phyloP scores from a whole-genome alignment of 2,888 invertebrate genomes.

The Lordiphosa fenestrarum region DNA sequence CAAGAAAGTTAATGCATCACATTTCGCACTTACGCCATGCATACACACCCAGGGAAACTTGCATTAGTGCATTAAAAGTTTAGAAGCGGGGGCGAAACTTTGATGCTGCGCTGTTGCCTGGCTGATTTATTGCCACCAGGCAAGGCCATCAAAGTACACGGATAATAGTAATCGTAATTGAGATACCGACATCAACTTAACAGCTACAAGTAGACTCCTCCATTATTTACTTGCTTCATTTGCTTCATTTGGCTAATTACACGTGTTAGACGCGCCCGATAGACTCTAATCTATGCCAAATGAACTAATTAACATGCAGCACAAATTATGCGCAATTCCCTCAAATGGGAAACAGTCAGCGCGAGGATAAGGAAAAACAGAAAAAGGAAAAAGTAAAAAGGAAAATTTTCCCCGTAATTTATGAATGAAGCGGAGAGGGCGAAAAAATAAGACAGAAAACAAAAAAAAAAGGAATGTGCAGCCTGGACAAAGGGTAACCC shows the following conservation, averaged over 20 bases:
- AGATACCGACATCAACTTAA: no score
- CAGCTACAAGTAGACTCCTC: no score
- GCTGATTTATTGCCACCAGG: no score
- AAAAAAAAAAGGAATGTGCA: not conserved
- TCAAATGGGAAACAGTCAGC: conserved; percentile 23
- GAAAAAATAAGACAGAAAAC: conserved; percentile 22
- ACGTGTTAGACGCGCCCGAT: conserved; percentile 28
- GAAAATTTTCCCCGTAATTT: conserved; percentile 60
- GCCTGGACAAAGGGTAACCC: conserved; percentile 44
- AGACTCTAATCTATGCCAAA: conserved; percentile 56
- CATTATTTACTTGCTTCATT: conserved; percentile 48
- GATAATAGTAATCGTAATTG: no score
- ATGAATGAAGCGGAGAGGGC: conserved; percentile 56
- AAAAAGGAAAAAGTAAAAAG: conserved; percentile 18
- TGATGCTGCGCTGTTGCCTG: no score
- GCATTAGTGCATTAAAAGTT: no score
- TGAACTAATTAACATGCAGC: conserved; percentile 63
- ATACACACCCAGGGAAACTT: no score
- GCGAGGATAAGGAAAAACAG: conserved; percentile 1
- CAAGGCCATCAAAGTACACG: no score
- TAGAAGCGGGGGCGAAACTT: no score
- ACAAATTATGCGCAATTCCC: conserved; percentile 63
- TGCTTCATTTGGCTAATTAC: conserved; percentile 63
- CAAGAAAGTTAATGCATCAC: no score
- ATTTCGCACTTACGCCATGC: no score